Percentiles rank a stretch among this genome's conserved stretches.
phyloP scores from a whole-genome alignment of 2,888 invertebrate species.

The Aphidoletes aphidimyza region DNA sequence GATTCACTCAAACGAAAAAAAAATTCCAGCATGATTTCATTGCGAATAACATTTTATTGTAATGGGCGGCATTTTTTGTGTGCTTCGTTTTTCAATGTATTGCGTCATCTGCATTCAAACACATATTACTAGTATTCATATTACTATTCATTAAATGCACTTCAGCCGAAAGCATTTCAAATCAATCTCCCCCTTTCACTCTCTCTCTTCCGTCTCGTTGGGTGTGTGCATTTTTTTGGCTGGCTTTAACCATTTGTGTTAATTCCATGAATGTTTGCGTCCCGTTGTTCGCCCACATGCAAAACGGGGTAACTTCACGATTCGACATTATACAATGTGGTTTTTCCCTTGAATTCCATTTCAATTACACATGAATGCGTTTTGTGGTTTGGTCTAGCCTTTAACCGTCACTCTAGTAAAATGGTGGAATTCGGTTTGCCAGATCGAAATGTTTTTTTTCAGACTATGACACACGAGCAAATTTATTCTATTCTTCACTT shows the following conservation, averaged over 20 bases:
- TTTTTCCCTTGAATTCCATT: constrained; percentile 23
- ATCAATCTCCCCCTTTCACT: neutral
- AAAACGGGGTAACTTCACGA: neutral
- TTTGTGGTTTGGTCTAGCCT: neutral
- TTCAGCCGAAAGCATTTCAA: neutral
- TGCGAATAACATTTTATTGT: no score
- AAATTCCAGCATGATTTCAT: constrained; percentile 24
- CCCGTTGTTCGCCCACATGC: no score
- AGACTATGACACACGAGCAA: no score
- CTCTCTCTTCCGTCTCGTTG: neutral
- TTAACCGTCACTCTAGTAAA: no score
- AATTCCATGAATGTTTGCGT: neutral
- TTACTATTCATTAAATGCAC: constrained; percentile 12
- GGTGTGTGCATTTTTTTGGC: neutral
- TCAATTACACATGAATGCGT: constrained; percentile 16
- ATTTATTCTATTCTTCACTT: neutral
- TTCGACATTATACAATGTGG: neutral
- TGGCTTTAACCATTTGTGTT: neutral
- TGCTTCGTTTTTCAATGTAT: neutral
- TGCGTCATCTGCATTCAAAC: neutral
- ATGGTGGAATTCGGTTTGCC: no score
- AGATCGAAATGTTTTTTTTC: neutral
- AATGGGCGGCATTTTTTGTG: no score
- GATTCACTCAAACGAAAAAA: neutral
- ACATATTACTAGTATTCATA: neutral